Evolutionary conservation across 2,888 invertebrate species (phyloP).

Genomic region (Ennomos fuscantarius): DNA sequence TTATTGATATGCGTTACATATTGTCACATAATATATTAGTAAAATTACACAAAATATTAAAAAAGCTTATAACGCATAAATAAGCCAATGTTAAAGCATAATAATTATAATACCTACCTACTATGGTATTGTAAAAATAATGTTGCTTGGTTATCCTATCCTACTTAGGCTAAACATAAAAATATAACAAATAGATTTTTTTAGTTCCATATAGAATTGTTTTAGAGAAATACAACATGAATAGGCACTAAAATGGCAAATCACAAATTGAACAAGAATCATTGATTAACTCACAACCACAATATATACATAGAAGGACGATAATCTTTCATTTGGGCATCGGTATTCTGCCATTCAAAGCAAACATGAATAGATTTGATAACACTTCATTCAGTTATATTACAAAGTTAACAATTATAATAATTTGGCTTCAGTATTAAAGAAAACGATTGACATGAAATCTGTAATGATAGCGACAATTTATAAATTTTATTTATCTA

Average conservation of each 20-base stretch:
- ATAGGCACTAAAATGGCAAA: conserved; percentile 82
- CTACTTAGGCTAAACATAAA: conserved; percentile 17
- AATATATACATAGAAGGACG: conserved; percentile 65
- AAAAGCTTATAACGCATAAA: neutral
- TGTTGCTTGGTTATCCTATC: neutral
- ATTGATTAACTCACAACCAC: conserved; percentile 76
- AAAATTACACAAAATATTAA: no score
- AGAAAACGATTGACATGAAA: conserved; percentile 10
- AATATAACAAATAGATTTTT: conserved; percentile 42
- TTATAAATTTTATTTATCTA: conserved; percentile 22
- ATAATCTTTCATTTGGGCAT: conserved; percentile 26
- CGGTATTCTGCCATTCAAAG: conserved; percentile 12
- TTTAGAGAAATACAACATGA: conserved; percentile 60
- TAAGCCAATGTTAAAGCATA: conserved; percentile 3
- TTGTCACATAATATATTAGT: neutral
- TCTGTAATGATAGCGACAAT: neutral
- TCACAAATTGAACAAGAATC: conserved; percentile 69
- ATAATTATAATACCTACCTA: neutral
- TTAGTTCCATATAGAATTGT: conserved; percentile 55
- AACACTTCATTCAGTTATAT: neutral
- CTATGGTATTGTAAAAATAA: no score
- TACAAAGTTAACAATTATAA: conserved; percentile 19
- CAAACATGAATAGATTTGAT: neutral
- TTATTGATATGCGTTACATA: conserved; percentile 11
- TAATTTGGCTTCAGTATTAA: conserved; percentile 22